Evolutionary conservation across 37 sponge, comb jelly and placozoan species (phyloP), one percentile per base, ranked within the genome.

Genomic region (Petrosia ficiformis): DNA sequence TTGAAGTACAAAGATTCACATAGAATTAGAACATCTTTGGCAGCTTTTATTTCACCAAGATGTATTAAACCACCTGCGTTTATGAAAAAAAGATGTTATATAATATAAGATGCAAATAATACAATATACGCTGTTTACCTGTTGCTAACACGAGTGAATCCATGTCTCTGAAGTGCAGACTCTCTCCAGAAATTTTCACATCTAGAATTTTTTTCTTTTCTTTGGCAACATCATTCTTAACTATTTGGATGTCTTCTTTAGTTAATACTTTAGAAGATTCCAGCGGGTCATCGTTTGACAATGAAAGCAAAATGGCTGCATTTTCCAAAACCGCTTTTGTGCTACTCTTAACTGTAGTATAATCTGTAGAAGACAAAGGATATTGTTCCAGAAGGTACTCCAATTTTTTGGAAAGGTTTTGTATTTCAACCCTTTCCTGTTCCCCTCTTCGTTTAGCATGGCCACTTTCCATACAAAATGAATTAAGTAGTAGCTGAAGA

Each of bases 141-240:
- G 78, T 77, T 33, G 78, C 43, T 48, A 77, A 31, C 1, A 77
- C 24, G 22, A 77, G 34, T 30, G 68, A 66, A n/a, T 77, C 78
- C 68, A 77, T 77, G 39, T 77, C 78, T 25, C 78, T 77, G 69
- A 77, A 67, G 69, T 66, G 21, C 6, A 77, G 54, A 19, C 54
- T 19, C 10, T 48, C 54, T 16, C 10, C 54, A 10, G 54, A 48
- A 16, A 16, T 16, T 19, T 48, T 16, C 10, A 16, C 54, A 39
- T 21, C 38, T 77, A 1, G 40, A 65, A 57, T 52, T 4, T 38
- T 67, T 66, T n/a, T 2, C 2, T 37, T 3, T 40, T 77, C 68
- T 77, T 66, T 65, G 2, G 68, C 57, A 14, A 77, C 57, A 37
- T 42, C 39, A 28, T 33, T 5, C 37, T 41, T 77, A 36, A 67